Percentiles rank a stretch among this genome's conserved stretches.
These are phyloP conservation scores for Oreohelix idahoensis DNA, from an alignment of 1,140 invertebrate species.

Conservation along the genomic window DNA sequence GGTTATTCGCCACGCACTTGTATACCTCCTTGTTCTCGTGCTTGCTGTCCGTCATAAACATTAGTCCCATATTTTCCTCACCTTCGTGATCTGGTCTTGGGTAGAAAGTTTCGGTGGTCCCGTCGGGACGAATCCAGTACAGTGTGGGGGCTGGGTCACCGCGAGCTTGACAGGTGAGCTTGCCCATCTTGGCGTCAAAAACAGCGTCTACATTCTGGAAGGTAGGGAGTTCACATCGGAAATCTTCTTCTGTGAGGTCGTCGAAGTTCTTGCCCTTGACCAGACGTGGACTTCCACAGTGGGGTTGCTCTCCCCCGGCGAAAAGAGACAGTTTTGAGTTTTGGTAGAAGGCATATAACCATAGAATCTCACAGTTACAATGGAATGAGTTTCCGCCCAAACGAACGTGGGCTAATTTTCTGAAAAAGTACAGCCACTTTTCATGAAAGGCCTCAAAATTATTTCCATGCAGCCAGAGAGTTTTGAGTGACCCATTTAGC, in stretches of 20 bases:
- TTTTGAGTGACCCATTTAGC: slow-evolving; percentile 66
- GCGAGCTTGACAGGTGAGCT: slow-evolving; percentile 66
- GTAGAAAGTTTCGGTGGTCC: slow-evolving; percentile 58
- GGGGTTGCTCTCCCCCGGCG: slow-evolving; percentile 56
- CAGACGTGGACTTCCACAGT: slow-evolving; percentile 60
- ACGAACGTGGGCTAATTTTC: slow-evolving; percentile 65
- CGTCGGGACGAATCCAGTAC: slow-evolving; percentile 69
- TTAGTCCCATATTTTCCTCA: slow-evolving; percentile 61
- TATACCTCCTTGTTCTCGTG: slow-evolving; percentile 59
- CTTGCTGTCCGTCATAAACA: slow-evolving; percentile 58
- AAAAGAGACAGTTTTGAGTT: slow-evolving; percentile 53
- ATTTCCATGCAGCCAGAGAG: slow-evolving; percentile 69
- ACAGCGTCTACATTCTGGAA: slow-evolving; percentile 70
- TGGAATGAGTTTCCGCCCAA: slow-evolving; percentile 70
- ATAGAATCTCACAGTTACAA: slow-evolving; percentile 69
- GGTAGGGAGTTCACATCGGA: slow-evolving; percentile 69
- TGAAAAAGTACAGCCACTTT: slow-evolving; percentile 63
- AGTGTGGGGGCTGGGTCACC: slow-evolving; percentile 70
- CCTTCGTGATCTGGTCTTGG: slow-evolving; percentile 51
- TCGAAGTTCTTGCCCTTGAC: slow-evolving; percentile 60
- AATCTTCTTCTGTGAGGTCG: slow-evolving; percentile 60
- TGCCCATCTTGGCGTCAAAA: slow-evolving; percentile 61
- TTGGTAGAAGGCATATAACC: slow-evolving; percentile 66
- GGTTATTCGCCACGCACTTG: slow-evolving; percentile 70
- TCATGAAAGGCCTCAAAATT: slow-evolving; percentile 61